Conservation (phyloP, 2,888 invertebrate species). For the Microctonus hyperodae region DNA sequence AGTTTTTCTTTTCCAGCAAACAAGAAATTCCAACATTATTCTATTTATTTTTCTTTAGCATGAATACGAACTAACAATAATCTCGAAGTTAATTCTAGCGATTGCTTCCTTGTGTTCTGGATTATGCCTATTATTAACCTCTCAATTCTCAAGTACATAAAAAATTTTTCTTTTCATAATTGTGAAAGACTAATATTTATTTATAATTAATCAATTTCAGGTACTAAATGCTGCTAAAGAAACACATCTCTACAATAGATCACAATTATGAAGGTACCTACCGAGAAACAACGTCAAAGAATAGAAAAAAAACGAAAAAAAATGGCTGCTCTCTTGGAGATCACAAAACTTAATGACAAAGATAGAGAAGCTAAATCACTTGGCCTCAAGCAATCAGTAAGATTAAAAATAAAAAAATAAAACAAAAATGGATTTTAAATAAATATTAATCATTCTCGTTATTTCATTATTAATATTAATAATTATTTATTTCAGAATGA, state of each 20-base stretch:
- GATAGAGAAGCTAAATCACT: conserved; percentile 63
- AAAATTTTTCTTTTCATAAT: neutral
- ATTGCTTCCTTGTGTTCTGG: conserved; percentile 14
- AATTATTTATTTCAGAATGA: conserved; percentile 2
- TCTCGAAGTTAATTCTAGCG: conserved; percentile 17
- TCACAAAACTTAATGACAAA: conserved; percentile 70
- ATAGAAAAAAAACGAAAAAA: conserved; percentile 72
- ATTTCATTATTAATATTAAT: neutral
- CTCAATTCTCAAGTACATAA: conserved; percentile 4
- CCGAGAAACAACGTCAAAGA: conserved; percentile 66
- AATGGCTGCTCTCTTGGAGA: conserved; percentile 69
- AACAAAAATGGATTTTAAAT: neutral
- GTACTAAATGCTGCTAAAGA: conserved; percentile 26
- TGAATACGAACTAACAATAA: conserved; percentile 29
- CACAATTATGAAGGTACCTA: conserved; percentile 60
- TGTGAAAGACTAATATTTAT: neutral
- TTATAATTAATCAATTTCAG: conserved; percentile 19
- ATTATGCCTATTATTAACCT: conserved; percentile 12
- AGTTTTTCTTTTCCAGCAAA: conserved; percentile 29
- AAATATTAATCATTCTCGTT: too few relatives aligned
- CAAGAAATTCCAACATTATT: conserved; percentile 39
- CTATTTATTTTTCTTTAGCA: conserved; percentile 23
- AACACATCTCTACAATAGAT: neutral
- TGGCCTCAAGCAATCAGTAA: conserved; percentile 39
- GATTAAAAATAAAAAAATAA: conserved; percentile 21